These are phyloP conservation scores for Leptothorax acervorum DNA, from an alignment of 2,888 invertebrate genomes.

Conservation along the genomic window DNA sequence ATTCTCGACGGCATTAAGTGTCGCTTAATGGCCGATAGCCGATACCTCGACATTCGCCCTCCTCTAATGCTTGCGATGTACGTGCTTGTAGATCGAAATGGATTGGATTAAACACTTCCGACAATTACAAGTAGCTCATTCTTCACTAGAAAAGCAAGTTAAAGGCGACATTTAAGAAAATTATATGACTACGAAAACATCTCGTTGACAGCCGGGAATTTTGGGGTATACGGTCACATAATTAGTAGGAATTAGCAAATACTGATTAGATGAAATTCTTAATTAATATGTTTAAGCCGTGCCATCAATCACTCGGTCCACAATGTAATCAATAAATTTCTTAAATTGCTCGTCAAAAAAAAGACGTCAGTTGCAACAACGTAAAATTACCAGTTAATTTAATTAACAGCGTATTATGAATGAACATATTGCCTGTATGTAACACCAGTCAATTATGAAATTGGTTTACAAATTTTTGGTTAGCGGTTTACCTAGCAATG, in stretches of 20 bases:
- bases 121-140: conserved; percentile 28
- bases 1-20: conserved; percentile 49
- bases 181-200: conserved; percentile 1
- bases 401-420: not conserved
- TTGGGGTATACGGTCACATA: not conserved
- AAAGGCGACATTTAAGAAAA: not conserved
- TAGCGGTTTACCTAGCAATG: not conserved
- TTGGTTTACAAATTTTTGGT: conserved; percentile 27
- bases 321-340: too few species aligned
- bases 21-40: conserved; percentile 56
- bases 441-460: not conserved
- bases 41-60: conserved; percentile 48
- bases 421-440: not conserved
- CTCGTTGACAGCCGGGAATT: not conserved
- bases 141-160: not conserved
- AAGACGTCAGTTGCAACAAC: not conserved
- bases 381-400: conserved; percentile 2
- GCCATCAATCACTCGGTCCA: not conserved
- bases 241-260: not conserved
- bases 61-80: conserved; percentile 32
- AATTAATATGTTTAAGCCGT: not conserved
- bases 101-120: conserved; percentile 51
- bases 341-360: not conserved
- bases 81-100: conserved; percentile 45
- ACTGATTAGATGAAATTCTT: not conserved